phyloP scores from a whole-genome alignment of 2,888 invertebrate genomes.

The Drosophila leonis region DNA sequence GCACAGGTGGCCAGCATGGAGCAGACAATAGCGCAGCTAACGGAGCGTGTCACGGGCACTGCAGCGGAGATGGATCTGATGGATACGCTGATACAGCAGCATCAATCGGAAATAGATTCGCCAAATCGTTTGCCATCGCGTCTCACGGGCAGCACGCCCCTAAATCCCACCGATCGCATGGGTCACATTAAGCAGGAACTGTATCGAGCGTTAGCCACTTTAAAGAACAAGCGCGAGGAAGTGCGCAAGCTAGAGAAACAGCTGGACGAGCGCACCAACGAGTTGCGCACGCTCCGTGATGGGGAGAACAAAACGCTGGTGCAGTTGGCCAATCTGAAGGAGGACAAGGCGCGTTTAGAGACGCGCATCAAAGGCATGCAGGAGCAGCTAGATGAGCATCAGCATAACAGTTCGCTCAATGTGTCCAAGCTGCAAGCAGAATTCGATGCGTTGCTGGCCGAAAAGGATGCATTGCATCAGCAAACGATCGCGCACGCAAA shows the following conservation, averaged over 20 bases:
- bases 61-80: slow-evolving; percentile 83
- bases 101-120: slow-evolving; percentile 73
- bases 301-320: slow-evolving; percentile 84
- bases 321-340: slow-evolving; percentile 81
- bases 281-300: slow-evolving; percentile 76
- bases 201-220: slow-evolving; percentile 85
- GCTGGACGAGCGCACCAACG: slow-evolving; percentile 73
- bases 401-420: slow-evolving; percentile 44
- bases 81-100: slow-evolving; percentile 83
- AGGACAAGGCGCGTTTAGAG: slow-evolving; percentile 81
- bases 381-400: slow-evolving; percentile 82
- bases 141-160: slow-evolving; percentile 82
- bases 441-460: slow-evolving; percentile 83
- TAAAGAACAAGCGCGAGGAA: slow-evolving; percentile 86
- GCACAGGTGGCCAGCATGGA: slow-evolving; percentile 81
- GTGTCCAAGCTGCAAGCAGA: slow-evolving; percentile 54
- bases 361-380: slow-evolving; percentile 79
- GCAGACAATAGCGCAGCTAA: slow-evolving; percentile 79
- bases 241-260: slow-evolving; percentile 85
- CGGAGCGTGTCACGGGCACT: slow-evolving; percentile 79
- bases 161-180: slow-evolving; percentile 83
- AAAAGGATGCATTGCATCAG: slow-evolving; percentile 81
- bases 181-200: slow-evolving; percentile 86
- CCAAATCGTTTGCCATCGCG: slow-evolving; percentile 56
- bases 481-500: slow-evolving; percentile 18